phyloP scores from a whole-genome alignment of 1,140 invertebrate species.

The Brachionus rotundiformis region DNA sequence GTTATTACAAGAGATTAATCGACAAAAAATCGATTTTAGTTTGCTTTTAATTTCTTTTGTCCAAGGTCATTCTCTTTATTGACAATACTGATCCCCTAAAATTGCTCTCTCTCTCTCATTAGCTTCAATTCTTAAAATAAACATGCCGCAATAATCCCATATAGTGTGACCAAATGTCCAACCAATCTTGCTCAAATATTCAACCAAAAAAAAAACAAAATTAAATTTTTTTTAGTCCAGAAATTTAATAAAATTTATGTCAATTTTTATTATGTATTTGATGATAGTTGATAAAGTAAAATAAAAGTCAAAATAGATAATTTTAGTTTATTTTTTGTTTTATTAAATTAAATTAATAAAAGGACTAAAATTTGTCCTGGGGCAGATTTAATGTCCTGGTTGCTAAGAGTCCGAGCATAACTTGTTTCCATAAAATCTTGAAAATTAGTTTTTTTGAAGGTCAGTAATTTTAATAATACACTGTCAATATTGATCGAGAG shows the following conservation, averaged over 20 bases:
- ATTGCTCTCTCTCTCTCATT: not conserved
- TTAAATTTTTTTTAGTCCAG: no score
- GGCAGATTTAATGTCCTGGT: not conserved
- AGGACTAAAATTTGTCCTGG: no score
- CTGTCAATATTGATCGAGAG: slow-evolving; percentile 4
- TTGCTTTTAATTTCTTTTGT: slow-evolving; percentile 24
- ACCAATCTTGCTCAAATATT: no score
- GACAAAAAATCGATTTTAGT: not conserved
- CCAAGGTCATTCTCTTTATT: slow-evolving; percentile 19
- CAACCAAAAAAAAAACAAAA: no score
- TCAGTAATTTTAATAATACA: slow-evolving; percentile 4
- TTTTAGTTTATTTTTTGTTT: not conserved
- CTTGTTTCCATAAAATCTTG: not conserved
- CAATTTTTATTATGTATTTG: no score
- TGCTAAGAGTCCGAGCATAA: not conserved
- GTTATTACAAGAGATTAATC: slow-evolving; percentile 45
- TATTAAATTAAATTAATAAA: not conserved
- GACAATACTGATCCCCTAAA: not conserved
- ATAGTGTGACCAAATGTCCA: not conserved
- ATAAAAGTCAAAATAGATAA: no score
- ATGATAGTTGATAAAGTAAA: no score
- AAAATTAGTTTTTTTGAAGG: not conserved
- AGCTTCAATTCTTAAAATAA: not conserved
- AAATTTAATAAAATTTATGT: no score
- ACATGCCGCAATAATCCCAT: slow-evolving; percentile 1